Evolutionary conservation across 1,140 invertebrate species (phyloP), one percentile per base, ranked within the genome.

Genomic region (Lepidurus couesii): DNA sequence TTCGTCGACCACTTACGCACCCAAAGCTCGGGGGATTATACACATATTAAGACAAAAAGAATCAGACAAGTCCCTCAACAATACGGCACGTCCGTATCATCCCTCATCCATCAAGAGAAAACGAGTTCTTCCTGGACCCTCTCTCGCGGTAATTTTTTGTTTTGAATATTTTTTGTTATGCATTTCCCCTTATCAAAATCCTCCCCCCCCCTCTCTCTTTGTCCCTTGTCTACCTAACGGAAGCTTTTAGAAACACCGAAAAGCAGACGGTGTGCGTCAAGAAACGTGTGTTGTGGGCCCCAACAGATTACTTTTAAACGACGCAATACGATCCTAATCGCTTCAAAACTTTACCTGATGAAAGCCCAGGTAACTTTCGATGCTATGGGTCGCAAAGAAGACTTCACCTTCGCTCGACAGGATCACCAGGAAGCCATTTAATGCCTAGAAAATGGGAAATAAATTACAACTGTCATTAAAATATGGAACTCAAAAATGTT

Each of bases 331-430:
- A 65, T 13, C 13, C 16, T 65, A 65, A 65, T 65, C 53, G n/a
- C 53, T n/a, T 16, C 9, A 13, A 45, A 11, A 79, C 83, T 89
- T 34, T 89, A 99, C 97, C 93, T 99, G 98, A 90, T 98, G 97
- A 90, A 99, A 99, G 84, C 98, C 98, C 82, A 99, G 90, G 89
- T 99, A 99, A 86, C 95, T 97, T 89, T 99, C 98, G 85, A 99
- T 98, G 86, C 95, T 98, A 88, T 98, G 94, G 73, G 97, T 98
- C 65, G 97, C 96, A 88, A 98, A 99, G 89, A 99, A 99, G 34
- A 99, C 96, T 87, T 99, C 98, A 77, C 97, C 97, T 85, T 99
- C 95, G 87, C 96, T 98, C 77, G 95, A 98, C 77, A 99, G 89
- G 84, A 99, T 98, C 88, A 99, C 93, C 84, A 99, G 90, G 89